Conservation (phyloP, 2,797 vertebrate genomes). For the Agapornis canus region DNA sequence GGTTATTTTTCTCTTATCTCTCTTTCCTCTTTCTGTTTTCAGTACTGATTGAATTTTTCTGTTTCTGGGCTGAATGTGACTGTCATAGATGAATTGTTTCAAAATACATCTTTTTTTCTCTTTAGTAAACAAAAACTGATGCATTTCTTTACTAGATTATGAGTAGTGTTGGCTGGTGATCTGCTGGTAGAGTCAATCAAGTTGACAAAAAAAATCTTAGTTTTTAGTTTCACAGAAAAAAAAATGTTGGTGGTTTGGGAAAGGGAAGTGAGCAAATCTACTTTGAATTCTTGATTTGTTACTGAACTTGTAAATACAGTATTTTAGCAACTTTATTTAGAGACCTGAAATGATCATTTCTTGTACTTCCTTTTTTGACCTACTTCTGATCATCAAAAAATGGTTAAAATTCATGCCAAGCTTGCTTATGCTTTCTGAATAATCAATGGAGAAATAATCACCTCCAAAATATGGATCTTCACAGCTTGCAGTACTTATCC, state of each 20-base stretch:
- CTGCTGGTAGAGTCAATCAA: neutral
- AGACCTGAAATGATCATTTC: neutral
- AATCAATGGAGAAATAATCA: neutral
- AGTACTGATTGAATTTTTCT: neutral
- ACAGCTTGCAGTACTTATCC: neutral
- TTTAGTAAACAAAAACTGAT: neutral
- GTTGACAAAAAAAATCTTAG: neutral
- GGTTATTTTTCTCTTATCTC: neutral
- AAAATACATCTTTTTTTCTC: neutral
- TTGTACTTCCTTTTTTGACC: neutral
- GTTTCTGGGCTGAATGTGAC: neutral
- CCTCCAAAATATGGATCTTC: neutral
- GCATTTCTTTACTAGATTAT: neutral
- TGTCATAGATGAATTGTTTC: neutral
- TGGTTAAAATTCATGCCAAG: neutral
- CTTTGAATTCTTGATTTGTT: neutral
- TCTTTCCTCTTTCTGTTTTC: neutral
- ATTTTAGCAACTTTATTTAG: neutral
- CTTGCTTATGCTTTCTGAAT: neutral
- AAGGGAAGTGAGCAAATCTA: neutral
- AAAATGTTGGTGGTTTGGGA: fast-evolving
- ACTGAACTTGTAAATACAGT: neutral
- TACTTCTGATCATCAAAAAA: neutral
- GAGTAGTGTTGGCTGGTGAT: neutral
- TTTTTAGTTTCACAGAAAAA: neutral